These are phyloP conservation scores for Catharus bicknelli DNA, from an alignment of 2,113 vertebrate genomes.

Conservation along the genomic window DNA sequence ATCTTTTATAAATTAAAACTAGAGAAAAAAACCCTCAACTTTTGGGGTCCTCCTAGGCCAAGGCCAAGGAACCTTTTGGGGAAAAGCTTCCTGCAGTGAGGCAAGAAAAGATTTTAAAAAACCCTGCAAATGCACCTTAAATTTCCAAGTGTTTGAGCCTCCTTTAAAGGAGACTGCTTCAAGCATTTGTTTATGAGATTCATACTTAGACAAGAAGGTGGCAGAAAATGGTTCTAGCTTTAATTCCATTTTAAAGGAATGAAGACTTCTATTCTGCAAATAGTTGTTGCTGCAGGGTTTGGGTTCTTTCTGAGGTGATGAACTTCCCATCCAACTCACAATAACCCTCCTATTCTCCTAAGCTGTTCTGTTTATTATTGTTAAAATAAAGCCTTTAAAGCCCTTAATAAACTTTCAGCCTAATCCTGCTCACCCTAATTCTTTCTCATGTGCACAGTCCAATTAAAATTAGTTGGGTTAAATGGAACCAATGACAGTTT, in stretches of 20 bases:
- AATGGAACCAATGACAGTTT: not conserved
- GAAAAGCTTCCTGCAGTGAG: not conserved
- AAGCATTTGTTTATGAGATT: not conserved
- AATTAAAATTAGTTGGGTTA: constrained; percentile 37
- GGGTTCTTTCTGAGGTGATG: not conserved
- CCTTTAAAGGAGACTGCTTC: not conserved
- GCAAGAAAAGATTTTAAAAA: not conserved
- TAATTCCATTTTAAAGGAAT: not conserved
- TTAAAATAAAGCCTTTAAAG: constrained; percentile 46
- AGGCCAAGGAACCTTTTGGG: not conserved
- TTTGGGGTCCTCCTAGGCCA: not conserved
- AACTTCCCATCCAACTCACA: not conserved
- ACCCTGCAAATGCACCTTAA: not conserved
- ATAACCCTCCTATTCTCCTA: constrained; percentile 3
- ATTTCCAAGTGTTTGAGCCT: not conserved
- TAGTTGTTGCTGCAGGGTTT: not conserved
- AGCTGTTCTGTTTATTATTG: constrained; percentile 13
- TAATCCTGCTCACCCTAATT: constrained; percentile 34
- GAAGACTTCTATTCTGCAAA: not conserved
- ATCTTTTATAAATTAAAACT: not conserved
- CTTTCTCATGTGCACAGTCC: not conserved
- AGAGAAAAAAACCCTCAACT: fast-evolving
- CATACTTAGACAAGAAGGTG: not conserved
- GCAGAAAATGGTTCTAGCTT: not conserved
- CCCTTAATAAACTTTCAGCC: constrained; percentile 12